These are phyloP conservation scores for Synanthedon formicaeformis DNA, from an alignment of 2,888 invertebrate species.

Conservation along the genomic window DNA sequence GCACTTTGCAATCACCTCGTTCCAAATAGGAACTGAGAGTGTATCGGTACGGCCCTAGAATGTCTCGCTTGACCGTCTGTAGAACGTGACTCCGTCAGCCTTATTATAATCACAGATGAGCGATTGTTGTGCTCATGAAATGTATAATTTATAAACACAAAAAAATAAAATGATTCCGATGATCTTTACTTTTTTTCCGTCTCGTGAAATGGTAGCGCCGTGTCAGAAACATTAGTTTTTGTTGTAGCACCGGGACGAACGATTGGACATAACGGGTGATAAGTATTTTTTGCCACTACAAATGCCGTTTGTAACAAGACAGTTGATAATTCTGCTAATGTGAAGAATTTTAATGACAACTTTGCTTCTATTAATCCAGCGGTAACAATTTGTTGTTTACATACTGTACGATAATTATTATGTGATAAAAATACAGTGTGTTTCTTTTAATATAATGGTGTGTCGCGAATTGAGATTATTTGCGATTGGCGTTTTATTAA, in stretches of 20 bases:
- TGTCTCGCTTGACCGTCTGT: constrained; percentile 20
- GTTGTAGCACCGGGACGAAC: constrained; percentile 25
- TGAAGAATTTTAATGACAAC: constrained; percentile 6
- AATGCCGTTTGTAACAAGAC: constrained; percentile 26
- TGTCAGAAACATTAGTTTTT: constrained; percentile 44
- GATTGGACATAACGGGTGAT: constrained; percentile 30
- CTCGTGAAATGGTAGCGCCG: constrained; percentile 19
- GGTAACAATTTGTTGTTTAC: neutral
- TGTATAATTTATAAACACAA: constrained; percentile 63
- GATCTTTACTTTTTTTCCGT: constrained; percentile 33
- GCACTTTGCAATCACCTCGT: constrained; percentile 28
- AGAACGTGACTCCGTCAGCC: constrained; percentile 47
- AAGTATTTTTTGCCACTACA: constrained; percentile 25
- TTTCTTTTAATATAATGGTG: constrained; percentile 7
- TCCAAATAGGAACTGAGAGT: constrained; percentile 26
- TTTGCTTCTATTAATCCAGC: neutral
- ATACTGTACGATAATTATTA: constrained; percentile 2
- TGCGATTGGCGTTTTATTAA: constrained; percentile 18
- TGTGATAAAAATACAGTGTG: constrained; percentile 3
- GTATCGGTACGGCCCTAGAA: neutral
- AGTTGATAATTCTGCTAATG: constrained; percentile 12
- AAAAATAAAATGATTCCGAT: constrained; percentile 35
- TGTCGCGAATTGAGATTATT: constrained; percentile 17
- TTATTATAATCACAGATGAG: constrained; percentile 68
- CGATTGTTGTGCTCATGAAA: constrained; percentile 61